Evolutionary conservation across 1,140 invertebrate species (phyloP).

Genomic region (Drosophila kanapiae): DNA sequence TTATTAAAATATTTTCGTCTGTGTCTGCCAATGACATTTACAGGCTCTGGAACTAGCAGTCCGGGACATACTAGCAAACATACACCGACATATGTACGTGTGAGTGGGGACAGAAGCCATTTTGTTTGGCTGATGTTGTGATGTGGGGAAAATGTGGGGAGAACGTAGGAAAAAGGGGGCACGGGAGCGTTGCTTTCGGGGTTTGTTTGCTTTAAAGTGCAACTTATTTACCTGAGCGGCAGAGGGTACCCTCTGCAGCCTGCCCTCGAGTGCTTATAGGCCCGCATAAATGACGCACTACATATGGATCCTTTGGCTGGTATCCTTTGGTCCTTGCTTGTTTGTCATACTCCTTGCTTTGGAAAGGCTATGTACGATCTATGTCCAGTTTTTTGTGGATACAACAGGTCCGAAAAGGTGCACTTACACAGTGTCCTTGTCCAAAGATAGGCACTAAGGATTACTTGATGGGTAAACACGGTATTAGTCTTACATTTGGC

Average conservation of each 20-base stretch:
- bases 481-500: no score
- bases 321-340: slow-evolving; percentile 32
- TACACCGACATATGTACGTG: slow-evolving; percentile 3
- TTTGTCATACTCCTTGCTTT: slow-evolving; percentile 20
- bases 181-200: slow-evolving; percentile 8
- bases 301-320: slow-evolving; percentile 50
- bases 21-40: slow-evolving; percentile 64
- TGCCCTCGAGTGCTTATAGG: slow-evolving; percentile 21
- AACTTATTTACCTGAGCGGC: slow-evolving; percentile 72
- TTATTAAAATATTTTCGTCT: slow-evolving; percentile 81
- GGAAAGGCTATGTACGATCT: neutral
- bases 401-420: no score
- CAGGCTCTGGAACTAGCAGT: slow-evolving; percentile 52
- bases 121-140: slow-evolving; percentile 56
- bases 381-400: neutral
- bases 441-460: neutral
- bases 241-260: no score
- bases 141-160: neutral
- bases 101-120: slow-evolving; percentile 29
- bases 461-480: no score
- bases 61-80: slow-evolving; percentile 21
- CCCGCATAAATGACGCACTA: slow-evolving; percentile 77
- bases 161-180: neutral
- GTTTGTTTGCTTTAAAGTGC: slow-evolving; percentile 76
- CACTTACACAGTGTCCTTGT: neutral